Percentiles rank a stretch among this genome's conserved stretches.
phyloP scores from a whole-genome alignment of 1,140 invertebrate genomes.

The Hestina assimilis region DNA sequence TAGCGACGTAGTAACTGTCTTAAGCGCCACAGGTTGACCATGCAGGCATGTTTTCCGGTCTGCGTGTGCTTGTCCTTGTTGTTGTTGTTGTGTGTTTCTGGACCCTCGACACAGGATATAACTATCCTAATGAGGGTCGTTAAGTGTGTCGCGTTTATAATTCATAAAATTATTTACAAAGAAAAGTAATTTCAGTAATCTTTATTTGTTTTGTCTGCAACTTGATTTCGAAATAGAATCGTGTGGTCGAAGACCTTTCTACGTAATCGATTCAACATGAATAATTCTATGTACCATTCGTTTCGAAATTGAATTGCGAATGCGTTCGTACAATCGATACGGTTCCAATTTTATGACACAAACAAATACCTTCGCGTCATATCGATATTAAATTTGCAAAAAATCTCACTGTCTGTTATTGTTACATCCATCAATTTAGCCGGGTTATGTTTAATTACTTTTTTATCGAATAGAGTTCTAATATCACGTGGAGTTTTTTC shows the following conservation, averaged over 20 bases:
- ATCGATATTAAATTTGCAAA: slow-evolving; percentile 25
- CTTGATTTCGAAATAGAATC: slow-evolving; percentile 26
- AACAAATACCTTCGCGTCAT: slow-evolving; percentile 26
- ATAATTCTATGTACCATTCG: slow-evolving; percentile 37
- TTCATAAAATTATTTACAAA: slow-evolving; percentile 1
- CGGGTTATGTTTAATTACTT: background rate
- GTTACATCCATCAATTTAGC: background rate
- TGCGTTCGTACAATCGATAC: slow-evolving; percentile 29
- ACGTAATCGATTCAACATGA: slow-evolving; percentile 37
- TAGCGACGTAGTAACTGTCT: too few species aligned
- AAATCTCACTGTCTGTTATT: slow-evolving; percentile 10
- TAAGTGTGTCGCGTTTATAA: too few species aligned
- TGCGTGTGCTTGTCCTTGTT: too few species aligned
- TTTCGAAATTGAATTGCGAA: slow-evolving; percentile 36
- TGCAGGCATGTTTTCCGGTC: too few species aligned
- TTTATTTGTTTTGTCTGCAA: slow-evolving; percentile 2
- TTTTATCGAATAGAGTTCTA: background rate
- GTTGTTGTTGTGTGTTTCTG: too few species aligned
- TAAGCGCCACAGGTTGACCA: too few species aligned
- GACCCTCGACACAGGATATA: too few species aligned
- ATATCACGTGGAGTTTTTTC: background rate
- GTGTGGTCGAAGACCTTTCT: slow-evolving; percentile 32
- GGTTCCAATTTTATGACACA: slow-evolving; percentile 31
- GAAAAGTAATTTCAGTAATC: too few species aligned
- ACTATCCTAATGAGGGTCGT: too few species aligned